A percentile compares a stretch with the other conserved stretches of the same genome.
phyloP scores from a whole-genome alignment of 2,113 vertebrate species.

The Ascaphus truei region DNA sequence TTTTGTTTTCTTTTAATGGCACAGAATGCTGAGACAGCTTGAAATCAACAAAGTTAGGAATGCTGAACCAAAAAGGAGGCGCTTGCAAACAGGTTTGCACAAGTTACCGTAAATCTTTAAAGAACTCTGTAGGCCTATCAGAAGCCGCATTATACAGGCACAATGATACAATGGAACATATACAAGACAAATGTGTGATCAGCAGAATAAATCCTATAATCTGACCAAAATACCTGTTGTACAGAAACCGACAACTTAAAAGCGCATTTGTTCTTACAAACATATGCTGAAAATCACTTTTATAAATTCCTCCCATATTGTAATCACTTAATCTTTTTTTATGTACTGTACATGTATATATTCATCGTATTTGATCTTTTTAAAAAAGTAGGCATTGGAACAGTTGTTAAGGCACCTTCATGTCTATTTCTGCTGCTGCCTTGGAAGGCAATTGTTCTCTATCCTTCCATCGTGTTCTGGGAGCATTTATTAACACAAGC shows the following conservation, averaged over 20 bases:
- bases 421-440: background rate
- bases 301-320: background rate
- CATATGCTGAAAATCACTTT: background rate
- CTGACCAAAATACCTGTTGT: conserved; percentile 16
- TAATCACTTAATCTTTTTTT: conserved; percentile 28
- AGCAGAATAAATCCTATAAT: conserved; percentile 30
- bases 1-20: conserved; percentile 5
- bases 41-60: conserved; percentile 20
- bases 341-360: conserved; percentile 12
- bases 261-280: conserved; percentile 17
- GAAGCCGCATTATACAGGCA: background rate
- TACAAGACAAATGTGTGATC: conserved; percentile 24
- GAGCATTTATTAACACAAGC: too few relatives aligned
- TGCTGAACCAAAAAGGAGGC: conserved; percentile 13
- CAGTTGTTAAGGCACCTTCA: background rate
- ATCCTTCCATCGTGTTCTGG: too few relatives aligned
- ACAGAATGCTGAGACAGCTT: conserved; percentile 14
- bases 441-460: too few relatives aligned
- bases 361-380: background rate
- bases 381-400: background rate
- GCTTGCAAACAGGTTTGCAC: conserved; percentile 9
- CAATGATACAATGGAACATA: conserved; percentile 1
- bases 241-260: conserved; percentile 15
- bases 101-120: conserved; percentile 23
- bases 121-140: background rate